phyloP scores from a whole-genome alignment of 2,113 vertebrate genomes.

The Pituophis catenifer region DNA sequence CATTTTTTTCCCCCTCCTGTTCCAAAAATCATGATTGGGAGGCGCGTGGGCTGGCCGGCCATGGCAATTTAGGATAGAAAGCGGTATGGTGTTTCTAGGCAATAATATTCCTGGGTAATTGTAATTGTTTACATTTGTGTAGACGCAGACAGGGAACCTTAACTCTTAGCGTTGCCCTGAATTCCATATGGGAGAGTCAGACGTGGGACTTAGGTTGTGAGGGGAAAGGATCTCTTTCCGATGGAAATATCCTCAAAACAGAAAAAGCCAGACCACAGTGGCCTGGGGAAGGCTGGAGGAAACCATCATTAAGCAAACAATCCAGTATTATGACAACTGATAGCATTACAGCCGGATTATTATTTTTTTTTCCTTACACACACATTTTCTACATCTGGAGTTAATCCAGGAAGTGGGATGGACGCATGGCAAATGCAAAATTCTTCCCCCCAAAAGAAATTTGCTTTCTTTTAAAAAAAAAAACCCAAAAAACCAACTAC shows the following conservation, averaged over 20 bases:
- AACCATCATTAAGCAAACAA: slow-evolving; percentile 57
- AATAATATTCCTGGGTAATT: background rate
- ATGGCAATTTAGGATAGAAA: background rate
- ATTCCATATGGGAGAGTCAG: slow-evolving; percentile 55
- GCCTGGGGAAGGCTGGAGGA: slow-evolving; percentile 46
- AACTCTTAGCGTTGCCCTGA: slow-evolving; percentile 39
- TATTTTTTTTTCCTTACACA: background rate
- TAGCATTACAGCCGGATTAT: slow-evolving; percentile 38
- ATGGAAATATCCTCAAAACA: slow-evolving; percentile 63
- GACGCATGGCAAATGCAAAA: slow-evolving; percentile 11
- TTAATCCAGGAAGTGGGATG: slow-evolving; percentile 37
- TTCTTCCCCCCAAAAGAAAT: background rate
- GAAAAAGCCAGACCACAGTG: slow-evolving; percentile 62
- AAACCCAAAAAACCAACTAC: background rate
- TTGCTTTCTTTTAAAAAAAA: slow-evolving; percentile 26
- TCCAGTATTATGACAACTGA: slow-evolving; percentile 65
- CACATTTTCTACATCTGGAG: slow-evolving; percentile 36
- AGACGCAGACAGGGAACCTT: slow-evolving; percentile 29
- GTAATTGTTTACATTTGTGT: slow-evolving; percentile 34
- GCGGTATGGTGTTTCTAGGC: background rate
- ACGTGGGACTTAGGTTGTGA: slow-evolving; percentile 51
- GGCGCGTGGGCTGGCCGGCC: too few species aligned
- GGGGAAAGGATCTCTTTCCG: slow-evolving; percentile 53
- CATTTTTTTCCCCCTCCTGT: accelerated
- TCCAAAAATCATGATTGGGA: background rate